Percentiles rank a stretch among this genome's conserved stretches.
Conservation (phyloP, 2,888 invertebrate species). For the Drosophila anomelani region DNA sequence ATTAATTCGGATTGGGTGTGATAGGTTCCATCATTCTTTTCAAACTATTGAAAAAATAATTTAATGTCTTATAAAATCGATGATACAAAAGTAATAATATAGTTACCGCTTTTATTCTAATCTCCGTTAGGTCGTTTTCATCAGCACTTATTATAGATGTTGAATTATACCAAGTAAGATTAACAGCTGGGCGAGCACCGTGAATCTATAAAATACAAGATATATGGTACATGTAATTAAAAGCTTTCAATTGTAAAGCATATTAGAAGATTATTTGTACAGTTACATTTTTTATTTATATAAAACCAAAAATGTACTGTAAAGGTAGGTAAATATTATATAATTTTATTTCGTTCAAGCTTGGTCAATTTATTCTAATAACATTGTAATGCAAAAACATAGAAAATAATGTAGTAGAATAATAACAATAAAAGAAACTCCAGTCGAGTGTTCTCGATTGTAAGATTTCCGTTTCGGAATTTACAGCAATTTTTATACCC, state of each 20-base stretch:
- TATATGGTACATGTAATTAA: background rate
- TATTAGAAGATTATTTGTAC: background rate
- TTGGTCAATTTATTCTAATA: too few species aligned
- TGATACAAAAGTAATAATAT: background rate
- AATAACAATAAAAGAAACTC: too few species aligned
- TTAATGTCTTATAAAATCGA: background rate
- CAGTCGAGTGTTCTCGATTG: too few species aligned
- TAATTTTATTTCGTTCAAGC: too few species aligned
- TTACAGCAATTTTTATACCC: too few species aligned
- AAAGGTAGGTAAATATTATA: too few species aligned
- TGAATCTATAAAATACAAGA: conserved; percentile 85
- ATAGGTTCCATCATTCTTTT: conserved; percentile 89
- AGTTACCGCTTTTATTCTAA: conserved; percentile 85
- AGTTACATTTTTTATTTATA: too few species aligned
- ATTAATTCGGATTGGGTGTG: conserved; percentile 91
- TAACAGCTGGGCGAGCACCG: conserved; percentile 93
- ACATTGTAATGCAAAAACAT: too few species aligned
- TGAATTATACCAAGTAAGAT: conserved; percentile 94
- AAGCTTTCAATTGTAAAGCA: background rate
- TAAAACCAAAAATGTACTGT: too few species aligned
- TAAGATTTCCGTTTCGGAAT: too few species aligned
- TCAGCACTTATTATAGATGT: conserved; percentile 84
- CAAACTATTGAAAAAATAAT: conserved; percentile 84
- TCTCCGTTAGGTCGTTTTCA: conserved; percentile 81
- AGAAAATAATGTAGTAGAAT: too few species aligned